Base-by-base conservation (phyloP, 1,140 invertebrate genomes). In the Drosophila watanabei region DNA sequence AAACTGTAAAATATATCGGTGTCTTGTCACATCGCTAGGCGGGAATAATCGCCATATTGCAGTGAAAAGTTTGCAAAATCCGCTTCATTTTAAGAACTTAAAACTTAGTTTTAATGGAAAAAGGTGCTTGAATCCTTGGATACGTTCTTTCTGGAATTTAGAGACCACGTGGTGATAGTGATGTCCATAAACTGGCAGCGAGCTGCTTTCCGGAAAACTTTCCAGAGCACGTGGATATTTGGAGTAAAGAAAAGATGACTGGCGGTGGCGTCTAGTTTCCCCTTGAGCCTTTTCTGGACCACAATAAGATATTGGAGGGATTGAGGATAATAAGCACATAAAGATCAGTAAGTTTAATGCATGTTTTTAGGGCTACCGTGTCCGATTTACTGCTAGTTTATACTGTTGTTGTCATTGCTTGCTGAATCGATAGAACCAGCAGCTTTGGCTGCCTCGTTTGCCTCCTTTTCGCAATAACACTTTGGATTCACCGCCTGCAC, bases 381-480 rank as follows among this genome's bases (percentile, higher is more conserved):
- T 4, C 8, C 10, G 5, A 33, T 54, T 33, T 9, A 39, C 37
- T 39, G 37, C 37, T 39, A 7, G 5, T 6, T 39, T 16, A 14
- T 39, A 39, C 13, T 37, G 35, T 41, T n/a, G 2, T 6, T n/a
- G n/a, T n/a, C n/a, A 16, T 3, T 14, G 39, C 16, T 39, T 65
- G 32, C 9, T 18, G n/a, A 43, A 5, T 46, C 11, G 2, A 14
- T 7, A 46, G 45, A 48, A 14, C 11, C 20, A 9, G 18, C 10
- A 33, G 48, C 24, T 37, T 54, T 4, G 14, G 60, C 58, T 51
- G 54, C 70, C 75, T 79, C 51, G 66, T 82, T 86, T 86, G 45
- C 82, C 54, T 64, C 51, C 68, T 70, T 79, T 61, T 56, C 57
- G 6, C 70, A 62, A 87, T 72, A 87, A 78, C 80, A 87, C 84